Base-by-base conservation (phyloP, 2,797 vertebrate species). In the Pteronotus mesoamericanus region DNA sequence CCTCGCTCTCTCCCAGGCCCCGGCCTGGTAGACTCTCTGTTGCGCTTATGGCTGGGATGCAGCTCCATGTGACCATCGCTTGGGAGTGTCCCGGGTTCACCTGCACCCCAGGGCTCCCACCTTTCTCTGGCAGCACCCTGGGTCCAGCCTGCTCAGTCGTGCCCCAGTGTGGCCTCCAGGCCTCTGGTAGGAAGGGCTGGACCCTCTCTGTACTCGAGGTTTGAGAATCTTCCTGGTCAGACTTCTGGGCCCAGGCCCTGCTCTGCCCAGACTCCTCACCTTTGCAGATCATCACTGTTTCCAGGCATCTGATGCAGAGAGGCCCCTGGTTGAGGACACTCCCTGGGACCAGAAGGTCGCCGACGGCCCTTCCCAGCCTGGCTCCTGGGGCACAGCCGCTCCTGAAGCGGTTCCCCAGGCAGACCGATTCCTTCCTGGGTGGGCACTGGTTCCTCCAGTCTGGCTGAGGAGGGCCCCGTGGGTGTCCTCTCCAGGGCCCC, bases 91-190 rank as follows among this genome's bases (percentile, higher is more conserved):
- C 71, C 9, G 37, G 82, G 37, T 24, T 46, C 14, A 0, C 21
- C 57, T 32, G 37, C 57, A 21, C 66, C 7, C 14, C 15, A 14
- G 24, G 57, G 4, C 12, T 11, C 22, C 57, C 24, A 7, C 14
- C 39, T 32, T 21, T 10, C 92, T 82, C 22, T 0, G 9, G 29
- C 5, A 0, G 16, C 77, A 19, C 29, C 68, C 37, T 39, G 59
- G 55, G 48, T 22, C 1, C 0, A 1, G 2, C 14, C 32, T 19
- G 6, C 57, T 75, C 18, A 0, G 48, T 37, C 14, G 1, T 4
- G 18, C 46, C 66, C 26, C 46, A 22, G 21, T 9, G 24, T 14
- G 3, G 15, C 14, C 46, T 39, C 5, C 34, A 21, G 55, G 37
- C 39, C 61, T 53, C 2, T 1, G 59, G 78, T 6, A n/a, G 61